A percentile compares a stretch with the other conserved stretches of the same genome.
Conservation (phyloP, 2,888 invertebrate genomes). For the Dexiosoma caninum region DNA sequence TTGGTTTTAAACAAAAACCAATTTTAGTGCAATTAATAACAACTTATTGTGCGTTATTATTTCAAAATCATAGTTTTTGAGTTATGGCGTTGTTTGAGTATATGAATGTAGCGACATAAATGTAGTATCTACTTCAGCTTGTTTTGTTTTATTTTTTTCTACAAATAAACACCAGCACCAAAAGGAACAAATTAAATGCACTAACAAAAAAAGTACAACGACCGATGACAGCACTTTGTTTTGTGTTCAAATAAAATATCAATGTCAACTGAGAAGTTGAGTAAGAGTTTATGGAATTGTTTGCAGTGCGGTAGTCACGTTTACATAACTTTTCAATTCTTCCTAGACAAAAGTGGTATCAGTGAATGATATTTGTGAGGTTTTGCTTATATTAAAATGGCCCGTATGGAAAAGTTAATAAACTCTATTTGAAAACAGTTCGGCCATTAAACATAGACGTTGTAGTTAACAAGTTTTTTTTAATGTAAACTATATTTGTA, state of each 20-base stretch:
- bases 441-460: neutral
- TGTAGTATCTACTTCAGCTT: too few relatives aligned
- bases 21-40: too few relatives aligned
- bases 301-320: slow-evolving; percentile 42
- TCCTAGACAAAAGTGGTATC: slow-evolving; percentile 1
- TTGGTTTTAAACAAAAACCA: too few relatives aligned
- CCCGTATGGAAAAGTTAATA: slow-evolving; percentile 50
- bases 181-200: neutral
- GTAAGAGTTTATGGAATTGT: slow-evolving; percentile 43
- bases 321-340: slow-evolving; percentile 34
- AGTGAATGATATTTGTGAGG: neutral
- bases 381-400: neutral
- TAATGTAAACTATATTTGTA: neutral
- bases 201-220: slow-evolving; percentile 41
- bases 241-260: slow-evolving; percentile 43
- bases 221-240: slow-evolving; percentile 58
- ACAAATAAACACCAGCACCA: neutral
- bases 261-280: slow-evolving; percentile 53
- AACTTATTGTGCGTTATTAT: too few relatives aligned
- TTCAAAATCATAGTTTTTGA: too few relatives aligned
- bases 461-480: neutral
- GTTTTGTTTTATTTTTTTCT: too few relatives aligned
- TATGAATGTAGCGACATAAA: too few relatives aligned
- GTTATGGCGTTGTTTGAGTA: too few relatives aligned
- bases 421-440: slow-evolving; percentile 23